Evolutionary conservation across 2,888 invertebrate species (phyloP).

Genomic region (Chelonus formosanus): DNA sequence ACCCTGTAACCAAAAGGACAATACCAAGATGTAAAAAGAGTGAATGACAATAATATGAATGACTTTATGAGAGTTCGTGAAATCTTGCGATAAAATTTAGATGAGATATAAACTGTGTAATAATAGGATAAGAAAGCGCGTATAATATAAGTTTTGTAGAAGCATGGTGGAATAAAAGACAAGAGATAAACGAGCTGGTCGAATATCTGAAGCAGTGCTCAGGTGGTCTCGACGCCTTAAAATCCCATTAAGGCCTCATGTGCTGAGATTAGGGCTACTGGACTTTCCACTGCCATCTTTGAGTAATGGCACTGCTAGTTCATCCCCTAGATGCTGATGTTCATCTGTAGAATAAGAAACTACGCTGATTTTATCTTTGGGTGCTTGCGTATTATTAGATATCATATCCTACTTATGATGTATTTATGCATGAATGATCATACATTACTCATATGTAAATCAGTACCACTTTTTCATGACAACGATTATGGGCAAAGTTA

Average conservation of each 20-base stretch:
- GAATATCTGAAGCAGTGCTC: conserved; percentile 50
- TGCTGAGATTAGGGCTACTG: conserved; percentile 61
- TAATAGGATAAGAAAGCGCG: conserved; percentile 15
- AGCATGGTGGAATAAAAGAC: conserved; percentile 28
- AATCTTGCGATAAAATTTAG: neutral
- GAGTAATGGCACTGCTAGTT: conserved; percentile 54
- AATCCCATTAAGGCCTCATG: conserved; percentile 65
- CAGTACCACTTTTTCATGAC: no score
- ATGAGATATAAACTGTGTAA: neutral
- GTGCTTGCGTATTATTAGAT: no score
- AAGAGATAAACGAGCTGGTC: conserved; percentile 57
- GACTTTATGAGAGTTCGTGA: neutral
- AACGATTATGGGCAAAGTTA: no score
- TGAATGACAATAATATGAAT: neutral
- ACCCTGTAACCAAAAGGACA: conserved; percentile 71
- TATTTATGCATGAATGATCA: no score
- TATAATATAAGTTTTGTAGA: conserved; percentile 18
- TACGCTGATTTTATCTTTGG: neutral
- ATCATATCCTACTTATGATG: no score
- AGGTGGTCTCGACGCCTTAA: conserved; percentile 63
- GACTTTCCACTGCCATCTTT: conserved; percentile 58
- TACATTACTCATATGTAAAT: no score
- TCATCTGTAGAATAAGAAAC: conserved; percentile 7
- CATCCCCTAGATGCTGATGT: neutral
- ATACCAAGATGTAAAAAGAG: neutral